Base-by-base conservation (phyloP, 2,888 invertebrate species). In the Polydrusus pterygomalis region DNA sequence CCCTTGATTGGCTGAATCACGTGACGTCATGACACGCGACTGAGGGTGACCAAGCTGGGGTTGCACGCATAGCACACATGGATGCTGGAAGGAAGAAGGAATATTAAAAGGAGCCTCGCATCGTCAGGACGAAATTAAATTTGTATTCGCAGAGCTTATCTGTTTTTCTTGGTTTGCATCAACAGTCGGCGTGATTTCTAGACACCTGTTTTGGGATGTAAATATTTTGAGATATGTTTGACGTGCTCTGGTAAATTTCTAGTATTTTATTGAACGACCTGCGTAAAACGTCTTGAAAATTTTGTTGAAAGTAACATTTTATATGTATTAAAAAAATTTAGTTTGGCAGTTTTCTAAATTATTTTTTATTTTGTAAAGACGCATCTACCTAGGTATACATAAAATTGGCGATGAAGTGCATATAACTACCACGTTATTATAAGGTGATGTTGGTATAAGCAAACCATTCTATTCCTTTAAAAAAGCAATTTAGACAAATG, bases 101-200 rank as follows among this genome's bases (percentile, higher is more conserved):
- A 86, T 86, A 86, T 87, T 87, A 86, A 86, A 86, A 87, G 83
- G 83, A 83, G 75, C 65, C 73, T 75, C 70, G 71, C 76, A 74
- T 74, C 77, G 77, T 80, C 80, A 81, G 74, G 79, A 82, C 82
- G 79, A 86, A 87, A 87, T 87, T 86, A 85, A 86, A 87, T 87
- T 87, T 87, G 84, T 84, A 86, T 86, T 84, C 84, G 78, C 83
- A 82, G 82, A 82, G 85, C 84, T 86, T 86, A 86, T 87, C 85
- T 86, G 86, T 86, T 85, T 86, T 85, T 85, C 83, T 86, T 84
- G 83, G 81, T 86, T 79, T 80, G 83, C 84, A 85, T 86, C 86
- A 85, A 85, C 86, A 85, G 85, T 82, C 85, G 83, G 79, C 81
- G 78, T 80, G 81, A 83, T 81, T 82, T 81, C 77, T 77, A 77